phyloP scores from a whole-genome alignment of 2,888 invertebrate species.

The Molorchus minor region DNA sequence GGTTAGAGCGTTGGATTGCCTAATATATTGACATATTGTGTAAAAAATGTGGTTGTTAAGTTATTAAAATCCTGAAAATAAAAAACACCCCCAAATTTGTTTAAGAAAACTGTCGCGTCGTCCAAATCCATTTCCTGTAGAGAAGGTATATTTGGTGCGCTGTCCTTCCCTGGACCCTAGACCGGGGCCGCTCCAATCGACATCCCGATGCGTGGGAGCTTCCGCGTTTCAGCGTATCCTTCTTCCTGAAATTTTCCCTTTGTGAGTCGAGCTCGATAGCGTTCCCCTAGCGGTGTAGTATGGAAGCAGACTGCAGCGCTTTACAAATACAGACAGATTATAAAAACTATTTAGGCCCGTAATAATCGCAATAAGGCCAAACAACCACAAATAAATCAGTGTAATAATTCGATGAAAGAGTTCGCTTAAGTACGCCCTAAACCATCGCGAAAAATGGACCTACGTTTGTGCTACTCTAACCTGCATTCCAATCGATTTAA shows the following conservation, averaged over 20 bases:
- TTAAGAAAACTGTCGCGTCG: no score
- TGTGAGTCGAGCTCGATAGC: slow-evolving; percentile 48
- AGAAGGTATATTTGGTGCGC: no score
- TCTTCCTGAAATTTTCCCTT: slow-evolving; percentile 42
- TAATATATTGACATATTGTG: no score
- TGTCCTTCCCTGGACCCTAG: no score
- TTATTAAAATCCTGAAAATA: no score
- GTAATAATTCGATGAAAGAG: slow-evolving; percentile 21
- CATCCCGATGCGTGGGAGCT: slow-evolving; percentile 20
- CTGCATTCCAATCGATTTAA: slow-evolving; percentile 56
- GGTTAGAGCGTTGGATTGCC: no score
- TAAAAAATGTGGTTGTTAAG: no score
- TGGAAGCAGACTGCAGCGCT: slow-evolving; percentile 52
- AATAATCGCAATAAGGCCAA: slow-evolving; percentile 40
- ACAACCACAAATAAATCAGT: slow-evolving; percentile 28
- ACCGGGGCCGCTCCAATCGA: no score
- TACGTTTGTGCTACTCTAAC: slow-evolving; percentile 34
- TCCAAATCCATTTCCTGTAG: no score
- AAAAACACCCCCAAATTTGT: no score
- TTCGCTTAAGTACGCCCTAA: slow-evolving; percentile 18
- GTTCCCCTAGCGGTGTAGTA: slow-evolving; percentile 53
- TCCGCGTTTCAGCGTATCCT: slow-evolving; percentile 27
- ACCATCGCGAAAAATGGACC: slow-evolving; percentile 25
- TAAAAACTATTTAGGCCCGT: slow-evolving; percentile 38
- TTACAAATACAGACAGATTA: slow-evolving; percentile 50